phyloP scores from a whole-genome alignment of 2,113 vertebrate genomes.

The Lophotis ruficrista region DNA sequence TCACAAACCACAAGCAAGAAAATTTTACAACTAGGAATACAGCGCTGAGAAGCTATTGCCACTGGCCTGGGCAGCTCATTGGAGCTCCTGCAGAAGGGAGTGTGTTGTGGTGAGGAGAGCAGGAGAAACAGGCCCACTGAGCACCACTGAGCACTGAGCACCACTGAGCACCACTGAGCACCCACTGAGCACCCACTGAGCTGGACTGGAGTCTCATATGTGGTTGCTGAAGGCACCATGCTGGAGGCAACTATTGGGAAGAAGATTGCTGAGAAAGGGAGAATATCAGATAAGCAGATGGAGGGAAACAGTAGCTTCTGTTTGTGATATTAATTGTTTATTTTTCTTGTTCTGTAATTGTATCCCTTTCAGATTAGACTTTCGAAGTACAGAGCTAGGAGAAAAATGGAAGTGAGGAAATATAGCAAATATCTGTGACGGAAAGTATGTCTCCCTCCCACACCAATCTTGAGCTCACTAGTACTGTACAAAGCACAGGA shows the following conservation, averaged over 20 bases:
- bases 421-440: background rate
- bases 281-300: background rate
- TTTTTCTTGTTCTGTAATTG: background rate
- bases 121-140: background rate
- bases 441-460: background rate
- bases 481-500: background rate
- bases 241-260: background rate
- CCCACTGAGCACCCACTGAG: fast-evolving
- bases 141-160: fast-evolving
- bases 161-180: fast-evolving
- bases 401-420: background rate
- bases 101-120: background rate
- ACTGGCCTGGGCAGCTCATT: background rate
- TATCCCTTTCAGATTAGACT: background rate
- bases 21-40: background rate
- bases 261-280: background rate
- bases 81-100: background rate
- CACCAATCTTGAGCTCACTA: background rate
- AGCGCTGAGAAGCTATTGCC: background rate
- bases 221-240: background rate
- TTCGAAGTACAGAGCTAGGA: background rate
- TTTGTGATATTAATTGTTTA: background rate
- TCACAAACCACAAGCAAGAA: background rate
- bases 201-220: background rate
- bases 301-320: background rate